These are phyloP conservation scores for Lissocephala sabroskyi DNA, from an alignment of 2,888 invertebrate species.

Conservation along the genomic window DNA sequence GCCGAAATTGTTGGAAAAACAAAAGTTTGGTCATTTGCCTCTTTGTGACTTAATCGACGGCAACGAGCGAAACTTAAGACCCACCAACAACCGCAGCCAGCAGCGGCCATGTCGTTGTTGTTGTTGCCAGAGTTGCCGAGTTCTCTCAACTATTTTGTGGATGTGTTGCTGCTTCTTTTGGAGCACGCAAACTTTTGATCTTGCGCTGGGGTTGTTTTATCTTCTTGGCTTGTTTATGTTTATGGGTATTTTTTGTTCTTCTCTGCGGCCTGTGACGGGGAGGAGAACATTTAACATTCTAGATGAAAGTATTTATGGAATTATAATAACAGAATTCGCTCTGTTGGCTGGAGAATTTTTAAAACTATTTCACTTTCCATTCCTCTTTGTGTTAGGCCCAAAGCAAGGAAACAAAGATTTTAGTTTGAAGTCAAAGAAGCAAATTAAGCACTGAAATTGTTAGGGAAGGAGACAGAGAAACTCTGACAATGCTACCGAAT, in stretches of 20 bases:
- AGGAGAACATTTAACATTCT: slow-evolving; percentile 41
- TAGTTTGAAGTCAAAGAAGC: too few species aligned
- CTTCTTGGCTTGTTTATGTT: slow-evolving; percentile 10
- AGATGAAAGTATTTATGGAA: slow-evolving; percentile 48
- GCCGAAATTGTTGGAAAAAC: slow-evolving; percentile 32
- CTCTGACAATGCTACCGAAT: too few species aligned
- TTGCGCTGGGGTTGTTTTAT: slow-evolving; percentile 19
- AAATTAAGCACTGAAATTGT: too few species aligned
- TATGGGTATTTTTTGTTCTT: slow-evolving; percentile 13
- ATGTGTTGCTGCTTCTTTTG: neutral
- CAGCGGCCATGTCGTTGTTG: too few species aligned
- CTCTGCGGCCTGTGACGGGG: slow-evolving; percentile 6
- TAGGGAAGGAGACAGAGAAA: too few species aligned
- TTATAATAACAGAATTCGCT: slow-evolving; percentile 34
- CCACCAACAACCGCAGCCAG: too few species aligned
- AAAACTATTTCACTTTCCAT: neutral
- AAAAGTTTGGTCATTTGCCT: slow-evolving; percentile 16
- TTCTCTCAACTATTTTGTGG: slow-evolving; percentile 18
- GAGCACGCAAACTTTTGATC: slow-evolving; percentile 46
- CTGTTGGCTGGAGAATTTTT: too few species aligned
- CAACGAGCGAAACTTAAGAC: too few species aligned
- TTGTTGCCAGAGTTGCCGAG: neutral
- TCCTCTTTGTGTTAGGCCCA: neutral
- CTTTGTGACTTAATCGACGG: neutral
- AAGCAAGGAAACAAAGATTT: too few species aligned